Evolutionary conservation across 2,888 invertebrate genomes (phyloP).

Genomic region (Drosophila neutralis): DNA sequence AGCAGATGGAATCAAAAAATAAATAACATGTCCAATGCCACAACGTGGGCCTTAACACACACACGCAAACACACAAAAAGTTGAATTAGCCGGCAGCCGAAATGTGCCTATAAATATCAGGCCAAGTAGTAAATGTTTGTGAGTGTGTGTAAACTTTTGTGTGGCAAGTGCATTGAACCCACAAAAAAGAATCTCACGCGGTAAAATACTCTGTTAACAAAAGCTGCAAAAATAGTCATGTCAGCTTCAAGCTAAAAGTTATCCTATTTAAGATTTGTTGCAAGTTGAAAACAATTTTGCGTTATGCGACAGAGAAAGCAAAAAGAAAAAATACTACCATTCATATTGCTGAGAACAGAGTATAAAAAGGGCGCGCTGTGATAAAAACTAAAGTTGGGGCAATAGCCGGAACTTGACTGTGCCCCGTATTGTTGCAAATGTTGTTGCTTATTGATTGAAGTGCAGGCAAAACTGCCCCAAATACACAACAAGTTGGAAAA

Average conservation of each 20-base stretch:
- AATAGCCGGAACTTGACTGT: slow-evolving; percentile 65
- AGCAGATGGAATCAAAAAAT: slow-evolving; percentile 28
- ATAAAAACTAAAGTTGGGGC: slow-evolving; percentile 47
- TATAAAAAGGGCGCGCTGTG: slow-evolving; percentile 51
- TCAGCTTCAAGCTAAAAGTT: not conserved
- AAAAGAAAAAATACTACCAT: not conserved
- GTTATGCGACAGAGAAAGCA: not conserved
- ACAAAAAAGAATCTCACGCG: slow-evolving; percentile 11
- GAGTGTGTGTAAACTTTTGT: slow-evolving; percentile 49
- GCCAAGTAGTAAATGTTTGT: slow-evolving; percentile 25
- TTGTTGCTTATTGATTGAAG: slow-evolving; percentile 73
- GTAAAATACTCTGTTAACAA: slow-evolving; percentile 1
- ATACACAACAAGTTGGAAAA: slow-evolving; percentile 73
- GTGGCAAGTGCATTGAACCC: slow-evolving; percentile 73
- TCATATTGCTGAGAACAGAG: not conserved
- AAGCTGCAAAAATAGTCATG: not conserved
- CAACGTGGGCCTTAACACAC: slow-evolving; percentile 54
- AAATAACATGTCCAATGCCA: slow-evolving; percentile 58
- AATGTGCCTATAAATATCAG: slow-evolving; percentile 62
- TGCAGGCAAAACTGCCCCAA: slow-evolving; percentile 66
- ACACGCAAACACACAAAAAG: slow-evolving; percentile 38
- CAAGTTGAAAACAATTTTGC: not conserved
- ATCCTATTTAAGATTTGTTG: not conserved
- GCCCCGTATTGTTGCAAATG: slow-evolving; percentile 43
- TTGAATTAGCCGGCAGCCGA: slow-evolving; percentile 58